Base-by-base conservation (phyloP, 1,140 invertebrate species). In the Eciton burchellii region DNA sequence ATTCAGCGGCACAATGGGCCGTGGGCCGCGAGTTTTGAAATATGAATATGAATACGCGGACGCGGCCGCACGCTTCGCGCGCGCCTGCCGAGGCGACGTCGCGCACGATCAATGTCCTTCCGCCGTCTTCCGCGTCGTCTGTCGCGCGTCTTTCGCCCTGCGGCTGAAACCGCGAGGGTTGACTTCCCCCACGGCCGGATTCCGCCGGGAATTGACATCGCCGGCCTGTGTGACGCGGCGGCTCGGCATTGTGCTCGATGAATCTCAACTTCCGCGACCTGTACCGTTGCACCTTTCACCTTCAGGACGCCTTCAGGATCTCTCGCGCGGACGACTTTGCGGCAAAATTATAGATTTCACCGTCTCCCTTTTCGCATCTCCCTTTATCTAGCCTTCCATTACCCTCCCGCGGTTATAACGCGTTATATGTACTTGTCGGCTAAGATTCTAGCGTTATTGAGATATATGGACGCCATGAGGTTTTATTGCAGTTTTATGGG, bases 21-120 rank as follows among this genome's bases (percentile, higher is more conserved):
- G 87, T 87, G 86, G 88, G 62, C 88, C 89, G 86, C 85, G 90
- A 91, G 90, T 91, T 91, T 90, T 91, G 89, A 91, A 91, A 89
- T 91, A 91, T 91, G 90, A 89, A 90, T 90, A 90, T 89, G 90
- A 91, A 91, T 90, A 89, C 89, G 81, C 59, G 81, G 26, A 60
- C 81, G 77, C 70, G 82, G 77, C 74, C 57, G 83, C 66, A 86
- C 84, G 89, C 85, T 84, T 86, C 89, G 88, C 81, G 81, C 82
- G 84, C 82, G 83, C 14, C 29, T 82, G 70, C 79, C 88, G 84
- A 89, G 89, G 88, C 84, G 85, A 79, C 60, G 73, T 24, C 35
- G 62, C 62, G 68, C n/a, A 57, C 88, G 89, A 90, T 90, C 89
- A 81, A 90, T 89, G 89, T 83, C 83, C 81, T 74, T 47, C 71